These are phyloP conservation scores for Semnopithecus entellus DNA, from an alignment of 2,113 vertebrate genomes.

Conservation along the genomic window DNA sequence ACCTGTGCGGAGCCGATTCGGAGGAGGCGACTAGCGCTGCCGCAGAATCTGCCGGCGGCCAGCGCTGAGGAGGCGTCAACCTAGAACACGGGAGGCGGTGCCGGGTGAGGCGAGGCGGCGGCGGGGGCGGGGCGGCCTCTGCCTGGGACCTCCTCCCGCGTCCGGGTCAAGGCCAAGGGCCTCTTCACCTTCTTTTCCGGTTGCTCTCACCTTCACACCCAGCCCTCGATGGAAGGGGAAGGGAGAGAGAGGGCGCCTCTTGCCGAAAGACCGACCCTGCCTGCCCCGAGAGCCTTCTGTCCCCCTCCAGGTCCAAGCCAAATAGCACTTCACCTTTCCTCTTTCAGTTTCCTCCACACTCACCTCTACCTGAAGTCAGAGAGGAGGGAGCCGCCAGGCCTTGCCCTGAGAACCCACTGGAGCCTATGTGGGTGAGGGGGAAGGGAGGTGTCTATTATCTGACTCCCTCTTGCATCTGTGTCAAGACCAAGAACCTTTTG, in stretches of 20 bases:
- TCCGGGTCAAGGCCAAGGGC: not conserved
- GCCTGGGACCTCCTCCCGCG: not conserved
- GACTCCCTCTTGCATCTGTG: not conserved
- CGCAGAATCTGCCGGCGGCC: not conserved
- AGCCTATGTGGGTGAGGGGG: no score
- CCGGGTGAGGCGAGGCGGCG: not conserved
- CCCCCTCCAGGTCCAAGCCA: not conserved
- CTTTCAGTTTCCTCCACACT: not conserved
- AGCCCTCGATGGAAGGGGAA: not conserved
- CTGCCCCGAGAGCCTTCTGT: not conserved
- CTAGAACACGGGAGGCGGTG: not conserved
- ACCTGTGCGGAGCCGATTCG: not conserved
- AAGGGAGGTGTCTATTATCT: not conserved
- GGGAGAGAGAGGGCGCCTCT: not conserved
- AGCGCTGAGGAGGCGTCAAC: not conserved
- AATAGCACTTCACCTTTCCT: not conserved
- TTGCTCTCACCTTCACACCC: not conserved
- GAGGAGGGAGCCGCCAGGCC: not conserved
- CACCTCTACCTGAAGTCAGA: not conserved
- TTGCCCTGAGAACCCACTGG: accelerated
- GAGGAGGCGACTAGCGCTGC: not conserved
- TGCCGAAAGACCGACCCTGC: not conserved
- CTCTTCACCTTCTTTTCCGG: not conserved
- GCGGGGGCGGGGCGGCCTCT: not conserved
- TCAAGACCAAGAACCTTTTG: not conserved